Evolutionary conservation across 2,888 invertebrate genomes (phyloP), one percentile per base, ranked within the genome.

Genomic region (Stenoptilia bipunctidactyla): DNA sequence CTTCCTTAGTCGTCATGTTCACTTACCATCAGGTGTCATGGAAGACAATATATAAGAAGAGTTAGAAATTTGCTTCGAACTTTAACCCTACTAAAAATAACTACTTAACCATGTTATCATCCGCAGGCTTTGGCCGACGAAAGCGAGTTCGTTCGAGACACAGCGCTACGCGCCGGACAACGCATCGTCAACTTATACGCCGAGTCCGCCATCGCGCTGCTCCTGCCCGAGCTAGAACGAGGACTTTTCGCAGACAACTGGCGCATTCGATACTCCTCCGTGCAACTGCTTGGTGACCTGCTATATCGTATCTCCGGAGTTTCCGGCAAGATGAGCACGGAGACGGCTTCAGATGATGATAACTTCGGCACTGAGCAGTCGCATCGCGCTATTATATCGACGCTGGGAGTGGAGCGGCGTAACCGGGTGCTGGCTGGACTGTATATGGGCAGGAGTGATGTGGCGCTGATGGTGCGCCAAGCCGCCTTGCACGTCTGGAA

Each of bases 401-500:
- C 95, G 8, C 85, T 99, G 38, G 98, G 98, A 1, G 89, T 88
- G 1, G 97, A 97, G 59, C 84, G 97, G 35, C 86, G 98, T 40
- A 97, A 98, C 74, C 85, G 96, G 15, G 98, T 99, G 30, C 73
- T 97, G 39, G 95, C 97, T 15, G 97, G 97, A 1, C 80, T 98
- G 34, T 99, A 99, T 67, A 97, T 99, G 95, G 97, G 97, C 2
- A 86, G 98, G 41, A 97, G 97, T 39, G 98, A 99, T 64, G 97
- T 97, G 0, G 96, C 98, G 1, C 84, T 98, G 38, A 94, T 97
- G 92, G 98, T 98, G 15, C 88, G 98, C 0, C 98, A 98, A 83
- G 95, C 98, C 0, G 97, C 99, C 6, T 87, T 98, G 41, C 99
- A 99, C 70, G 98, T 99, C 0, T 99, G 99, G 99, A 99, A 99